A percentile compares a stretch with the other conserved stretches of the same genome.
Evolutionary conservation across 2,797 vertebrate species (phyloP).

Genomic region (Sebastes alutus): DNA sequence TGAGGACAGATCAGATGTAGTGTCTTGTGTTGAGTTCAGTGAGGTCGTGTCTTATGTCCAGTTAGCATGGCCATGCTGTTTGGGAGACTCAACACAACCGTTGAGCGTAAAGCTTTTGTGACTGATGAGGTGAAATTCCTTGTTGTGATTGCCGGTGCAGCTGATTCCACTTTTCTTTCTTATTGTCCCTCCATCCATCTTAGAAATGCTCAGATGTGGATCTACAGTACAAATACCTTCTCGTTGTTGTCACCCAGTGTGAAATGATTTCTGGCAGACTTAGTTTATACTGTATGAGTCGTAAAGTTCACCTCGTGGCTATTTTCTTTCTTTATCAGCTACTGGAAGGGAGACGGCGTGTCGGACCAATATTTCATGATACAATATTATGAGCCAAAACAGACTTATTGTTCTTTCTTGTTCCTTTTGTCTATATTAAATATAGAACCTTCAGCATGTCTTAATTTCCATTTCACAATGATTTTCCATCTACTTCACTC

Average conservation of each 20-base stretch:
- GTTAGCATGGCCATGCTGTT: background rate
- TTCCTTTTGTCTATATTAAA: background rate
- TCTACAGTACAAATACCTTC: background rate
- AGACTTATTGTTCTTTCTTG: background rate
- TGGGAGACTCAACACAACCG: background rate
- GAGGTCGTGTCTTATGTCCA: background rate
- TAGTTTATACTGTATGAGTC: background rate
- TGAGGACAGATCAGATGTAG: background rate
- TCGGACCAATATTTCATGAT: background rate
- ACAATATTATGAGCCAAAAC: background rate
- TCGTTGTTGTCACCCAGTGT: background rate
- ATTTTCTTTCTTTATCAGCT: background rate
- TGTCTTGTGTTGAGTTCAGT: background rate
- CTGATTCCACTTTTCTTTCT: slow-evolving; percentile 16
- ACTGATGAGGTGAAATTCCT: background rate
- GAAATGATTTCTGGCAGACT: background rate
- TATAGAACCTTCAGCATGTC: background rate
- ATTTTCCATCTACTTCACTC: slow-evolving; percentile 2
- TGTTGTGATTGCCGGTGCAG: slow-evolving; percentile 3
- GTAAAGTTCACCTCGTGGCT: background rate
- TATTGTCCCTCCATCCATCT: slow-evolving; percentile 3
- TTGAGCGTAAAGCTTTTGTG: background rate
- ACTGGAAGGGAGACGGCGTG: background rate
- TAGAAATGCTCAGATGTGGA: background rate
- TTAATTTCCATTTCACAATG: slow-evolving; percentile 1